phyloP scores from a whole-genome alignment of 2,888 invertebrate species.

The Nasonia oneida region DNA sequence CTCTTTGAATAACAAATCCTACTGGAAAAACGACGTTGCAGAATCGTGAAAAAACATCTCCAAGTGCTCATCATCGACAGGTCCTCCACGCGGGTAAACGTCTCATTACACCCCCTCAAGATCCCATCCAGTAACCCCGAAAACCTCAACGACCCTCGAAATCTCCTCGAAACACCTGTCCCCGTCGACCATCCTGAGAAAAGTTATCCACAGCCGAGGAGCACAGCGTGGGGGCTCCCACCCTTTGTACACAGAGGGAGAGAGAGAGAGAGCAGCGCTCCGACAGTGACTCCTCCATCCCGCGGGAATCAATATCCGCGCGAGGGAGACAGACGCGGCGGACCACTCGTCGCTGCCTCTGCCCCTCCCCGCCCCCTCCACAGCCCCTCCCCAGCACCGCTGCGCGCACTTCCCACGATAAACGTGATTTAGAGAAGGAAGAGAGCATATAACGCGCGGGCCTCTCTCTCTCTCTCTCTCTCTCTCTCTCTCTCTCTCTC shows the following conservation, averaged over 20 bases:
- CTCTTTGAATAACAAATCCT: too few relatives aligned
- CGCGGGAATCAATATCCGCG: constrained; percentile 79
- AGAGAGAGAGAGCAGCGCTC: background rate
- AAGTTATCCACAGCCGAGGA: background rate
- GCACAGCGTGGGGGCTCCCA: constrained; percentile 3
- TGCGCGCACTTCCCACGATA: constrained; percentile 70
- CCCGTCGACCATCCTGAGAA: background rate
- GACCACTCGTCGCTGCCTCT: constrained; percentile 26
- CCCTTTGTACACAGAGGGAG: constrained; percentile 29
- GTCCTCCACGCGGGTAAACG: too few relatives aligned
- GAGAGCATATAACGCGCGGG: constrained; percentile 34
- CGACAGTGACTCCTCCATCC: constrained; percentile 65
- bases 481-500: constrained; percentile 57
- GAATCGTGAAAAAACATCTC: too few relatives aligned
- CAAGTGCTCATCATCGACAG: too few relatives aligned
- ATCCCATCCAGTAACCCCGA: background rate
- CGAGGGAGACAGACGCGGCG: constrained; percentile 61
- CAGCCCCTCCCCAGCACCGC: constrained; percentile 71
- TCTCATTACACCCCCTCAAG: too few relatives aligned
- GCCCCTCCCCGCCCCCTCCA: constrained; percentile 48
- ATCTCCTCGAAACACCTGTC: background rate
- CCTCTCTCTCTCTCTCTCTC: constrained; percentile 58
- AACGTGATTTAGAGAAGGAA: constrained; percentile 76
- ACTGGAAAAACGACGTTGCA: too few relatives aligned
- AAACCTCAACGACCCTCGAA: background rate